Evolutionary conservation across 2,888 invertebrate species (phyloP), one percentile per base, ranked within the genome.

Genomic region (Neria commutata): DNA sequence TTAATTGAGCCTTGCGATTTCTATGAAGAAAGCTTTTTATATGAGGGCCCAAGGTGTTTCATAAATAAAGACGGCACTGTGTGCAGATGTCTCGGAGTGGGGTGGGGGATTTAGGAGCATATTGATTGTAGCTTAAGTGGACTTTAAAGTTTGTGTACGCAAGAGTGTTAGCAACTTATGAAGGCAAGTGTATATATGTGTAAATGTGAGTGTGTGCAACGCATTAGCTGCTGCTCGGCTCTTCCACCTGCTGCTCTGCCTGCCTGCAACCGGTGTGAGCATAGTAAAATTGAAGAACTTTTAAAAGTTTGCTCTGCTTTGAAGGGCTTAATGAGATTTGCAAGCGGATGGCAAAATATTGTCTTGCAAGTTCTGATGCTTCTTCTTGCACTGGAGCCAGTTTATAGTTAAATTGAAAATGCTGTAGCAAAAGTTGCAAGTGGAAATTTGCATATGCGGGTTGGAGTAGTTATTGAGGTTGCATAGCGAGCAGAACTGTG

Each of bases 221-320:
- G 42, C 56, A 49, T 49, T 56, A 51, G 50, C 56, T 58, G 11
- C 58, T 56, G 54, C 14, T 56, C 26, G 34, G n/a, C 40, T 51
- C 40, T n/a, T 26, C 21, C 34, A 48, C n/a, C 37, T 46, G 19
- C 52, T 16, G 17, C 37, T n/a, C n/a, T n/a, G n/a, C n/a, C n/a
- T n/a, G n/a, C n/a, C n/a, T n/a, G n/a, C n/a, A n/a, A n/a, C n/a
- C n/a, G n/a, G n/a, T n/a, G n/a, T n/a, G n/a, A n/a, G n/a, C n/a
- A n/a, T n/a, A n/a, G n/a, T 14, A 37, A 37, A 37, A 29, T n/a
- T 14, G 37, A 14, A 37, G 37, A 37, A 37, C 10, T 37, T 37
- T 37, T 10, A 37, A 37, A 37, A 37, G n/a, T 54, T 59, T 57
- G 42, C 59, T 61, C 59, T 59, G 56, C 57, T 59, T 53, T 61